phyloP scores from a whole-genome alignment of 2,113 vertebrate genomes.

The Eolophus roseicapilla region DNA sequence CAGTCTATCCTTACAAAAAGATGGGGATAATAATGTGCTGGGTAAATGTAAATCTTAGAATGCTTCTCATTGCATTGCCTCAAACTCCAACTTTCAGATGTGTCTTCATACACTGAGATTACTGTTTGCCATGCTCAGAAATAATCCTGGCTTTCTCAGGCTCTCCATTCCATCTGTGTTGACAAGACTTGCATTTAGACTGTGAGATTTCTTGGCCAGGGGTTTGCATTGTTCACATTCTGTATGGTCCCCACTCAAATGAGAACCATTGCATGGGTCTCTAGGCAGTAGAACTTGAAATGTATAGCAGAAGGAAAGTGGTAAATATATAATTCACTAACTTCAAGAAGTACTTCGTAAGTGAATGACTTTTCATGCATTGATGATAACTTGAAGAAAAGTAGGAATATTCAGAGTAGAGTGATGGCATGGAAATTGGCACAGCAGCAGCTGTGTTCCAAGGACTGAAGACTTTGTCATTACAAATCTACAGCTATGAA shows the following conservation, averaged over 20 bases:
- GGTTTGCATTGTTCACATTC: not conserved
- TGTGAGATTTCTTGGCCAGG: not conserved
- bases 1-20: not conserved
- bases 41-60: not conserved
- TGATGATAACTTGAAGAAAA: not conserved
- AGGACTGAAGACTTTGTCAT: not conserved
- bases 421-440: not conserved
- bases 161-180: not conserved
- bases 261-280: not conserved
- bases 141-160: not conserved
- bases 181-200: not conserved
- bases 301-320: not conserved
- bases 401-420: not conserved
- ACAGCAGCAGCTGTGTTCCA: not conserved
- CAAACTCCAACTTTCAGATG: not conserved
- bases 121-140: not conserved
- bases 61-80: not conserved
- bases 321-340: not conserved
- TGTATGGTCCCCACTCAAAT: not conserved
- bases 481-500: not conserved
- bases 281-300: not conserved
- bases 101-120: not conserved
- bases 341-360: not conserved
- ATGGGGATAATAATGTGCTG: not conserved
- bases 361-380: not conserved